Evolutionary conservation across 2,888 invertebrate species (phyloP).

Genomic region (Nephrotoma flavescens): DNA sequence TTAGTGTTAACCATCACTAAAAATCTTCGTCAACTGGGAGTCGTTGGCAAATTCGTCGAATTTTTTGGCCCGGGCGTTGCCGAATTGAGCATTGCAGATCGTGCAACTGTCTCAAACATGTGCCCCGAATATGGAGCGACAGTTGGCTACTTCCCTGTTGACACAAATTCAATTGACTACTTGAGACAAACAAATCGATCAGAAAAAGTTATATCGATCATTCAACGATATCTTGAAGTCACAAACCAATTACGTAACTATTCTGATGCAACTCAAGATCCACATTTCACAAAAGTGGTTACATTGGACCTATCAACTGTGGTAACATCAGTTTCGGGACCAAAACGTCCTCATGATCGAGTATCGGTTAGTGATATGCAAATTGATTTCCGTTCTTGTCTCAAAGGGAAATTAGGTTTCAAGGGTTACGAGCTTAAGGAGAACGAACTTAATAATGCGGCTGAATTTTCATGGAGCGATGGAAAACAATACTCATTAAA

Average conservation of each 20-base stretch:
- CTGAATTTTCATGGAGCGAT: conserved; percentile 63
- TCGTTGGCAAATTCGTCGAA: conserved; percentile 97
- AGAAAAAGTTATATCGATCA: conserved; percentile 56
- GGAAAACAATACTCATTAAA: conserved; percentile 61
- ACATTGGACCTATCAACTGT: conserved; percentile 77
- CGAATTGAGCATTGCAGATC: conserved; percentile 84
- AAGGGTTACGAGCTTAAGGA: conserved; percentile 75
- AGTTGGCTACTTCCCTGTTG: conserved; percentile 88
- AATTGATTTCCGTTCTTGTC: conserved; percentile 69
- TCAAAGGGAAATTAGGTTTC: conserved; percentile 81
- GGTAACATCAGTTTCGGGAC: conserved; percentile 90
- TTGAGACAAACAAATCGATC: conserved; percentile 73
- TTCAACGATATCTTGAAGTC: conserved; percentile 67
- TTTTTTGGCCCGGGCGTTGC: conserved; percentile 92
- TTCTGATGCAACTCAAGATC: conserved; percentile 57
- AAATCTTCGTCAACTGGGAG: conserved; percentile 83
- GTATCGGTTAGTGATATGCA: conserved; percentile 86
- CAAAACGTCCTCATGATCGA: conserved; percentile 92
- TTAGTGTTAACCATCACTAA: conserved; percentile 94
- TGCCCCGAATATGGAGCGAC: conserved; percentile 98
- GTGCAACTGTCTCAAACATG: conserved; percentile 98
- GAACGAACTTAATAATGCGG: conserved; percentile 44
- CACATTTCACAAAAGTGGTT: conserved; percentile 62
- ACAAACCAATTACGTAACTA: conserved; percentile 78
- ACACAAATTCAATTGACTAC: conserved; percentile 65